Base-by-base conservation (phyloP, 2,113 vertebrate species). In the Pelmatolapia mariae region DNA sequence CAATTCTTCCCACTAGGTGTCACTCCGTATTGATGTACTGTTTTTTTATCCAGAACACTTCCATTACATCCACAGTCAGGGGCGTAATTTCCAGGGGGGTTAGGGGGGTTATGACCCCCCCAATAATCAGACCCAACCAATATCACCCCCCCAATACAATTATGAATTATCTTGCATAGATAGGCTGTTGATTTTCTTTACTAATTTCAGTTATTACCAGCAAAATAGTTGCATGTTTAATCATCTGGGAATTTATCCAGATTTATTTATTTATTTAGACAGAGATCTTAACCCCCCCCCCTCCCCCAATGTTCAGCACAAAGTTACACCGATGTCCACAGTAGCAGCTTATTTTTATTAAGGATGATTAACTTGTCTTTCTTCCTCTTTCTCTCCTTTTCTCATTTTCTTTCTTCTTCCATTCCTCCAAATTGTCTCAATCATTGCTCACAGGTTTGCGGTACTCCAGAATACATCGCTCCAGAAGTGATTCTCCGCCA, bases 381-480 rank as follows among this genome's bases (percentile, higher is more conserved):
- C 16, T 45, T 45, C 6, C 3, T n/a, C 66, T 63, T 52, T 8
- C 10, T 38, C n/a, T 43, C 10, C 47, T 84, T 43, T 66, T 52
- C 26, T 36, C 18, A 12, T 36, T 26, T 82, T 3, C 18, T 13
- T 18, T 7, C 12, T 10, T 4, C 19, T 81, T 5, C 16, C 11
- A 12, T 31, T 10, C 12, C 45, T 85, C 29, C 9, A 50, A 19
- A 15, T 24, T 19, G 4, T 26, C 80, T 89, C 56, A 18, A 43
- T 82, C n/a, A 10, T 36, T 83, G 19, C 15, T n/a, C 50, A 13
- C 92, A 99, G 98, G 98, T 99, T 59, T 99, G 98, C 7, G 98
- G 98, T 13, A 99, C 98, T 16, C 98, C 98, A 0, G 98, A 99
- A 95, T 99, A 99, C 96, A 99, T 99, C 66, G 98, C 98, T 0